These are phyloP conservation scores for Oxyura jamaicensis DNA, from an alignment of 2,113 vertebrate genomes.

Conservation along the genomic window DNA sequence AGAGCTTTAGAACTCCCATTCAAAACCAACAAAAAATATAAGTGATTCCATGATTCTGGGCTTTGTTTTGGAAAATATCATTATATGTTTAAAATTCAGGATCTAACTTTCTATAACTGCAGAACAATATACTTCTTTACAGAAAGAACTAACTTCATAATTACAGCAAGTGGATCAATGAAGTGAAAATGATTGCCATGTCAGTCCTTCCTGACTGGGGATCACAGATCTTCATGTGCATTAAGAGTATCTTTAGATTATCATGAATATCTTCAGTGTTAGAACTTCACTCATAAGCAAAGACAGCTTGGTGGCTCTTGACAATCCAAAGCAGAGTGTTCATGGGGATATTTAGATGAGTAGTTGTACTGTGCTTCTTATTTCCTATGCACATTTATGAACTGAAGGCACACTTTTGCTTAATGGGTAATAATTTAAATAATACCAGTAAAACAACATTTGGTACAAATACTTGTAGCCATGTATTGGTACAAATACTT, in stretches of 20 bases:
- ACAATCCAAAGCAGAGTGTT: neutral
- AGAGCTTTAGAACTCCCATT: neutral
- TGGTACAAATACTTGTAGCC: neutral
- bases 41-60: neutral
- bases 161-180: neutral
- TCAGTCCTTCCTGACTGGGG: neutral
- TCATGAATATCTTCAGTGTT: neutral
- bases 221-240: neutral
- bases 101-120: neutral
- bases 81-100: neutral
- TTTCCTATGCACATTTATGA: neutral
- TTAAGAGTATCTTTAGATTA: neutral
- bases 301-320: neutral
- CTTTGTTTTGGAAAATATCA: neutral
- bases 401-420: neutral
- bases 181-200: neutral
- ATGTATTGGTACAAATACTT: neutral
- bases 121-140: neutral
- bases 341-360: neutral
- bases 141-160: neutral
- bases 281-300: neutral
- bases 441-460: neutral
- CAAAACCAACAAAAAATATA: rapidly evolving
- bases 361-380: neutral
- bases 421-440: neutral